Evolutionary conservation across 2,888 invertebrate species (phyloP).

Genomic region (Tetragnatha montana): DNA sequence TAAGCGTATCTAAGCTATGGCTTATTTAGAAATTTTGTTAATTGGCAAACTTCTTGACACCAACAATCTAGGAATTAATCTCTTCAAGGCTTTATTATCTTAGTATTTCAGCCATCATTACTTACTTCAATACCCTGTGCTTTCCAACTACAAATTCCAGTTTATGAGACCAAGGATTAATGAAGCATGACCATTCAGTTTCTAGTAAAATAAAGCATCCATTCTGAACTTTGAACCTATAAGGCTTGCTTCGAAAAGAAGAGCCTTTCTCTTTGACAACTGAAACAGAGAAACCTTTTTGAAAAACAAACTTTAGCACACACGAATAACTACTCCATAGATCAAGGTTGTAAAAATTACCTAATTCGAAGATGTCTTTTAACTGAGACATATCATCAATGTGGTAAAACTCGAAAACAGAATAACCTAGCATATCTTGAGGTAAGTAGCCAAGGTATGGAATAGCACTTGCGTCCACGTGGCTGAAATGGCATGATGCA

Average conservation of each 20-base stretch:
- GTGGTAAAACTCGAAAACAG: slow-evolving; percentile 90
- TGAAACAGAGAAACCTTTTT: slow-evolving; percentile 73
- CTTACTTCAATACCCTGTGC: slow-evolving; percentile 84
- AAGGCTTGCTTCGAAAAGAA: slow-evolving; percentile 85
- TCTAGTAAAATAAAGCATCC: slow-evolving; percentile 89
- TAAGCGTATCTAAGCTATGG: no score
- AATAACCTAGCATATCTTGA: slow-evolving; percentile 89
- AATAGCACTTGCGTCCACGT: slow-evolving; percentile 87
- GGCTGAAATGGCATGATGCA: slow-evolving; percentile 84
- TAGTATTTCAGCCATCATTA: neutral
- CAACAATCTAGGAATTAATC: no score
- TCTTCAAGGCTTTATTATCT: no score
- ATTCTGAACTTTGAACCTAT: slow-evolving; percentile 87
- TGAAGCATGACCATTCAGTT: slow-evolving; percentile 94
- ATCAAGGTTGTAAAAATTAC: slow-evolving; percentile 75
- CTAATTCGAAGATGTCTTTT: slow-evolving; percentile 87
- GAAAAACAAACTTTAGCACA: neutral
- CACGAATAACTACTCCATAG: neutral
- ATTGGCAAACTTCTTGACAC: no score
- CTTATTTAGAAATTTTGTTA: no score
- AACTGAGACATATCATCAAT: slow-evolving; percentile 88
- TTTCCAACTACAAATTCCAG: slow-evolving; percentile 92
- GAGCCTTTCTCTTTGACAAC: slow-evolving; percentile 85
- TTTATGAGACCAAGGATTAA: slow-evolving; percentile 94
- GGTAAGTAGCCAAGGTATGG: slow-evolving; percentile 92